Evolutionary conservation across 1,140 invertebrate genomes (phyloP), one percentile per base, ranked within the genome.

Genomic region (Hormaphis cornu): DNA sequence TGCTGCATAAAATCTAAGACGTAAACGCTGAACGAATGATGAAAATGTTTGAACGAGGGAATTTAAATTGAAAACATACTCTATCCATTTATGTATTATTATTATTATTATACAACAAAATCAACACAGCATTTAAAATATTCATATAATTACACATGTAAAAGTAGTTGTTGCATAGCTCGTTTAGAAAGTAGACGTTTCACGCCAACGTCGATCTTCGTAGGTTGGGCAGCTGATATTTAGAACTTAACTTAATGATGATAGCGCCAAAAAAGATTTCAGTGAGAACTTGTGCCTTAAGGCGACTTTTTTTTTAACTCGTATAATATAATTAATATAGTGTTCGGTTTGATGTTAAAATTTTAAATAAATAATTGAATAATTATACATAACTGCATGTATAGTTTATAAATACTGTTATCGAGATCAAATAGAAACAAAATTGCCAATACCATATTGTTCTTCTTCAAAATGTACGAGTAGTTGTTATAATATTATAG

Each of bases 141-240:
- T 46, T 66, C 61, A 48, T 66, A n/a, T n/a, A 66, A 66, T 66
- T 48, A 35, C 28, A 35, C 14, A 33, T 50, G 61, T 66, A 66
- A 66, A 66, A 66, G 61, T 46, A 46, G 61, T 66, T 48, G 44
- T 50, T 66, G 28, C 28, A 44, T 1, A 50, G 61, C 61, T 50
- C 7, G 61, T 66, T 66, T 66, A 66, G 61, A 66, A 66, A 66
- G 61, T 66, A 50, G 44, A 66, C 44, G n/a, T 66, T 66, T 48
- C 61, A 33, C 61, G 44, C 61, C 61, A 48, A 66, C 61, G 42
- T 66, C 30, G 14, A 66, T 66, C 44, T 66, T 30, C 18, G n/a
- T 16, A 46, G 42, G 58, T 61, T 46, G 28, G 28, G 61, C 26
- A n/a, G n/a, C 28, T 66, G 61, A 66, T 66, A 66, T 14, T n/a